Base-by-base conservation (phyloP, 1,140 invertebrate genomes). In the Drosophila ercepeae region DNA sequence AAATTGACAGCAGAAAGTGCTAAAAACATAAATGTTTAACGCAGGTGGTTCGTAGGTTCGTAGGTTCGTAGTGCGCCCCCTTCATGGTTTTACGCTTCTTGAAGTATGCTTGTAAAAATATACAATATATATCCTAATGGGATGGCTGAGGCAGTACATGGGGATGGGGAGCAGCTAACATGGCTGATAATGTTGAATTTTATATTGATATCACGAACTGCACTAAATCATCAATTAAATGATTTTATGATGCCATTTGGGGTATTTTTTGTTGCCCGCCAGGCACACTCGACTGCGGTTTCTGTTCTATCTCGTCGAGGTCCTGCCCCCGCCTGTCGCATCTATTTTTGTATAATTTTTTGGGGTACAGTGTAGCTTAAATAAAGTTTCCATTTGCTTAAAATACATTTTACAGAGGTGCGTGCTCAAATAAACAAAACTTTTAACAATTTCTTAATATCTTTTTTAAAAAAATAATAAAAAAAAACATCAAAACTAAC, bases 141-240 rank as follows among this genome's bases (percentile, higher is more conserved):
- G 29, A 3, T 0, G 36, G n/a, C 1, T 21, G 27, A 1, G 34
- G n/a, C n/a, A n/a, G n/a, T n/a, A n/a, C n/a, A 6, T 5, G 13
- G 2, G 9, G 6, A 14, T 1, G 3, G 7, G 8, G 13, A 6
- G 19, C 8, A 4, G 18, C 19, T 46, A 48, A 44, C 34, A n/a
- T 52, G 58, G 25, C 21, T 65, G 60, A 67, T 67, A 69, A 69
- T 49, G 32, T n/a, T 48, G 51, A 48, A 23, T 74, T 77, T 57
- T 54, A 58, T 57, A 76, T 81, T 73, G 78, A 77, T 82, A 60
- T 72, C 78, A 77, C 78, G 68, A 67, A 77, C 57, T 58, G 78
- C 78, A 59, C 52, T 82, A 81, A 81, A 81, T 81, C 78, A 82
- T 63, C 55, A 81, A 73, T 77, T 73, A 77, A 77, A 68, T 82